phyloP scores from a whole-genome alignment of 92 coral and sea anemone species.

The Umimayanthus chanpuru region DNA sequence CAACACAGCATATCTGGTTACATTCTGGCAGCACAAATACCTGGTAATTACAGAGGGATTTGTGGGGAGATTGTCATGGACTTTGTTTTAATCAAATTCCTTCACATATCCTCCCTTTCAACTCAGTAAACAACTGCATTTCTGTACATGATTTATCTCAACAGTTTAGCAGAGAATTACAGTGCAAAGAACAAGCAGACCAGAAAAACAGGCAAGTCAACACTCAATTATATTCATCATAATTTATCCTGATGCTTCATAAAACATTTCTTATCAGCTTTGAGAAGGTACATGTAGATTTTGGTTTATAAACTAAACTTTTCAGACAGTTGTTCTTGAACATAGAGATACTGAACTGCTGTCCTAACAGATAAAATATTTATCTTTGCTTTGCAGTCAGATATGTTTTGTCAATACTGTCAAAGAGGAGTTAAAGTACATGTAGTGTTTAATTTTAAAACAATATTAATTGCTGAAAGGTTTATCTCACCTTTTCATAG shows the following conservation, averaged over 20 bases:
- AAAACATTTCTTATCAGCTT: background rate
- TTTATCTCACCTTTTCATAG: too few species aligned
- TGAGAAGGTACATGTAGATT: background rate
- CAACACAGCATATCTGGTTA: conserved; percentile 8
- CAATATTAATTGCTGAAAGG: background rate
- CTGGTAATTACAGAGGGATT: conserved; percentile 25
- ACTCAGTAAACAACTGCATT: background rate
- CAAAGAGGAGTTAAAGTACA: background rate
- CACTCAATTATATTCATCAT: background rate
- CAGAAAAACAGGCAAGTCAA: conserved; percentile 16
- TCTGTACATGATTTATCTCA: background rate
- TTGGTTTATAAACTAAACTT: background rate
- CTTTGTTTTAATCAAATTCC: conserved; percentile 27
- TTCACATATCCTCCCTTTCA: background rate
- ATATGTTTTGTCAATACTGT: background rate
- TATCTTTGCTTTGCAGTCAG: background rate
- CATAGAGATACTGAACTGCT: too few species aligned
- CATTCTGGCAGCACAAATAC: conserved; percentile 31
- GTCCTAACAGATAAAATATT: background rate
- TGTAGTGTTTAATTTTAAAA: too few species aligned
- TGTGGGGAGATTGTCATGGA: conserved; percentile 31
- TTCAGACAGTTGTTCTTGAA: background rate
- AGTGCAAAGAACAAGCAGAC: background rate
- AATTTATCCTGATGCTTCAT: background rate
- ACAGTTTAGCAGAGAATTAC: background rate